Evolutionary conservation across 2,113 vertebrate genomes (phyloP), one percentile per base, ranked within the genome.

Genomic region (Cinclus cinclus): DNA sequence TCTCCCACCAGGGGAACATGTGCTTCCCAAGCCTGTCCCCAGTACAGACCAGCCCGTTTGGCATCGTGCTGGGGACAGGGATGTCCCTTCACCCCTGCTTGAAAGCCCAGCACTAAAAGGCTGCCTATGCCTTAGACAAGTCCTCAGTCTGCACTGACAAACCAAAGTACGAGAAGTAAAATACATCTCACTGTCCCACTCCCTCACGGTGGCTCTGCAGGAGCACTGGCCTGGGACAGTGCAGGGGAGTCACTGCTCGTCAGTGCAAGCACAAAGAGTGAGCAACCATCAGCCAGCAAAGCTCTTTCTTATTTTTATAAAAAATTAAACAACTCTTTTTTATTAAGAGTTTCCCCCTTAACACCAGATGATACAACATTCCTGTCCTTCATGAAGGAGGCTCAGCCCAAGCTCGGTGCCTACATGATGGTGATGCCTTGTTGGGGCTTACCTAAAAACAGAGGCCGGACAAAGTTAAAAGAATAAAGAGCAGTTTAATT

Each of bases 131-230:
- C 55, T 30, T 2, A 17, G 21, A 28, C 22, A 12, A 27, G 13
- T 0, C 6, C 70, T 70, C 56, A 7, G 23, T 2, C 28, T 18
- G 21, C 21, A 19, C 20, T 24, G 14, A 49, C 28, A 44, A 41
- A 30, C 7, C 5, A 1, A 2, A 56, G 7, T 1, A 15, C 1
- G 22, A 8, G 25, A 25, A 5, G 17, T 9, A 4, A 30, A 80
- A 12, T 3, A 1, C 8, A 1, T 0, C 28, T 13, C 39, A 0
- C 1, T 3, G 1, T 3, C 16, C 9, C 1, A 2, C 10, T 25
- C 25, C 39, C 92, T 49, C 0, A 0, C 0, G 1, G 0, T 1
- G 28, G 58, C 68, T 20, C 1, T 0, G 3, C 0, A 0, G 52
- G 68, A 30, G 73, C 1, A 0, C 1, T 0, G 30, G 59, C 8